A percentile compares a stretch with the other conserved stretches of the same genome.
Conservation (phyloP, 2,113 vertebrate genomes). For the Nestor notabilis region DNA sequence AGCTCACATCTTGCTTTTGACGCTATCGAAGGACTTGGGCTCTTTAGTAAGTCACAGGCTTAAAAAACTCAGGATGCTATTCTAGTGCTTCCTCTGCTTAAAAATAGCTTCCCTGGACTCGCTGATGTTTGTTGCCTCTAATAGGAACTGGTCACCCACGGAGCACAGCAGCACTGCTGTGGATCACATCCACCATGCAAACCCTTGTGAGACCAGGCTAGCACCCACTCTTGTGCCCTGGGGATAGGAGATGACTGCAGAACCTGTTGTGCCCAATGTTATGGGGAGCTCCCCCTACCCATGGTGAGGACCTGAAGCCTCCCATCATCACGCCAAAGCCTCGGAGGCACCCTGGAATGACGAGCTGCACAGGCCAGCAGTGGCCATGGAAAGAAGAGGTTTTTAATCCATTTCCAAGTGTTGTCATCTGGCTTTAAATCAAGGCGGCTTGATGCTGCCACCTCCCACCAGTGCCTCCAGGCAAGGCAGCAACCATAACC, state of each 20-base stretch:
- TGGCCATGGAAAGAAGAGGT: slow-evolving; percentile 47
- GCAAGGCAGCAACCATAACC: neutral
- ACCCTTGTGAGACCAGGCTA: rapidly evolving
- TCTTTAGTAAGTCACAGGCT: slow-evolving; percentile 64
- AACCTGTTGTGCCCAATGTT: neutral
- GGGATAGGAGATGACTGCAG: neutral
- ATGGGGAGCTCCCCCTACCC: neutral
- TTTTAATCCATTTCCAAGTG: slow-evolving; percentile 56
- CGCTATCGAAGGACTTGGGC: slow-evolving; percentile 48
- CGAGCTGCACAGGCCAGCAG: neutral
- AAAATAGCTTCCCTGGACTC: slow-evolving; percentile 67
- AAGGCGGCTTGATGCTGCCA: slow-evolving; percentile 12
- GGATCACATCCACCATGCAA: slow-evolving; percentile 22
- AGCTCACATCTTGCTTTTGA: neutral
- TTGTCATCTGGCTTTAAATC: slow-evolving; percentile 67
- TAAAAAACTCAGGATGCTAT: slow-evolving; percentile 71
- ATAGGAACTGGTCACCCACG: slow-evolving; percentile 61
- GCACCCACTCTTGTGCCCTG: neutral
- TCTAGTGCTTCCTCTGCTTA: slow-evolving; percentile 71
- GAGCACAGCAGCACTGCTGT: slow-evolving; percentile 30
- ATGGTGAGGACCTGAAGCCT: neutral
- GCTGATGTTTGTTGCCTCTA: slow-evolving; percentile 65
- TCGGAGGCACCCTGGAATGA: neutral
- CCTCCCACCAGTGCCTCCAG: slow-evolving; percentile 51
- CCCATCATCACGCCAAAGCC: neutral